Evolutionary conservation across 2,888 invertebrate genomes (phyloP), one percentile per base, ranked within the genome.

Genomic region (Melanostoma scalare): DNA sequence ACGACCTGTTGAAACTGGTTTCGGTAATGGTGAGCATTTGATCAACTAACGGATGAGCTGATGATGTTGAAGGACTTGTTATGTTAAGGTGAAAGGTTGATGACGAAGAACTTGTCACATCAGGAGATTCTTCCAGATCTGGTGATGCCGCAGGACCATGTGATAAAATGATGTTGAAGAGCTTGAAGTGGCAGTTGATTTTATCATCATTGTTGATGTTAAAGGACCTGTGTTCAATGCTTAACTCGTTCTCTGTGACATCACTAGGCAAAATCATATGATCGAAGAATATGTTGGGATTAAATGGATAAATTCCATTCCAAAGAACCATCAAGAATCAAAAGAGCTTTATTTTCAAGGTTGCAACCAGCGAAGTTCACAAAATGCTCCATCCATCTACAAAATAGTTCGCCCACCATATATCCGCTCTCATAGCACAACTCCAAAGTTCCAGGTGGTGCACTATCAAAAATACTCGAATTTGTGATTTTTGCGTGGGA

Each of bases 371-470:
- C 20, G 20, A 20, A 20, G 1, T 20, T 20, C 20, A 20, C 20
- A 20, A 20, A 20, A 20, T 20, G 20, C 20, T 20, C 20, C 20
- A 20, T 20, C 20, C 1, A 20, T 1, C 20, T 20, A 20, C 1
- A 20, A 20, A 20, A 20, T 20, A 20, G 1, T 20, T 53, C 40
- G 31, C 67, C 67, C 20, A 56, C 30, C 56, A 69, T 69, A 55
- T 38, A 56, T 42, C 53, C 53, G 31, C 35, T 68, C 9, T 53
- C 35, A 35, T 68, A 46, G 44, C 42, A 53, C 36, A 55, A 30
- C 44, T 44, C 42, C 46, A 68, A 44, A n/a, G 42, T 44, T 44
- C 68, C 68, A 40, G 68, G 20, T 35, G 68, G 55, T 42, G 42
- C 38, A 35, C 33, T 31, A 53, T 44, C 44, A 42, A 61, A 61